phyloP scores from a whole-genome alignment of 2,113 vertebrate genomes.

The Puma concolor region DNA sequence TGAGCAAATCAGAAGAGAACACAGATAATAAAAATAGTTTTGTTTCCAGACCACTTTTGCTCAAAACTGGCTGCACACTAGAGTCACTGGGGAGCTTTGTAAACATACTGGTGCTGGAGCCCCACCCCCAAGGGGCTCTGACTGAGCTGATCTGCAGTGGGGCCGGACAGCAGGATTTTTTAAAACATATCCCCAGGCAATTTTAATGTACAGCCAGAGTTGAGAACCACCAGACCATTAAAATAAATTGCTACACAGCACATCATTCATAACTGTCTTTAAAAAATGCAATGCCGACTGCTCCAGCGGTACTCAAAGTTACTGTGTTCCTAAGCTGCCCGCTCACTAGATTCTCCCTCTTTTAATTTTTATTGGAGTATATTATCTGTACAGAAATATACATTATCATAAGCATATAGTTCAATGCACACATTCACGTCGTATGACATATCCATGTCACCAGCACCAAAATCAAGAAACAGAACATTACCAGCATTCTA shows the following conservation, averaged over 20 bases:
- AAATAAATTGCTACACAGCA: constrained; percentile 53
- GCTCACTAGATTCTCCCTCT: background rate
- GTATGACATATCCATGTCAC: background rate
- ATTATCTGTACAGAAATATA: background rate
- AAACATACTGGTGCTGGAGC: background rate
- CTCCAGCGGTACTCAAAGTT: background rate
- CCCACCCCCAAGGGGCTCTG: background rate
- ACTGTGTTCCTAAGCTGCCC: background rate
- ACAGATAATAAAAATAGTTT: background rate
- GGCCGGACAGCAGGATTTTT: constrained; percentile 3
- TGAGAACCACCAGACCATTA: constrained; percentile 48
- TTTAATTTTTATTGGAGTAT: background rate
- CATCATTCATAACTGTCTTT: constrained; percentile 60
- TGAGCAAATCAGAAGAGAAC: background rate
- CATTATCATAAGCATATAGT: background rate
- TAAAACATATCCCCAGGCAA: constrained; percentile 43
- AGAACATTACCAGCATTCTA: background rate
- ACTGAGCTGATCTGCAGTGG: background rate
- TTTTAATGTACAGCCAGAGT: constrained; percentile 43
- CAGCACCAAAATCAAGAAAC: background rate
- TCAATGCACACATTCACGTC: background rate
- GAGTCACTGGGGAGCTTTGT: background rate
- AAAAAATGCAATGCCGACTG: background rate
- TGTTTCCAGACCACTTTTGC: background rate
- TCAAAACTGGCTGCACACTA: background rate